Conservation (phyloP, 2,797 vertebrate species). For the Limnodromus scolopaceus region DNA sequence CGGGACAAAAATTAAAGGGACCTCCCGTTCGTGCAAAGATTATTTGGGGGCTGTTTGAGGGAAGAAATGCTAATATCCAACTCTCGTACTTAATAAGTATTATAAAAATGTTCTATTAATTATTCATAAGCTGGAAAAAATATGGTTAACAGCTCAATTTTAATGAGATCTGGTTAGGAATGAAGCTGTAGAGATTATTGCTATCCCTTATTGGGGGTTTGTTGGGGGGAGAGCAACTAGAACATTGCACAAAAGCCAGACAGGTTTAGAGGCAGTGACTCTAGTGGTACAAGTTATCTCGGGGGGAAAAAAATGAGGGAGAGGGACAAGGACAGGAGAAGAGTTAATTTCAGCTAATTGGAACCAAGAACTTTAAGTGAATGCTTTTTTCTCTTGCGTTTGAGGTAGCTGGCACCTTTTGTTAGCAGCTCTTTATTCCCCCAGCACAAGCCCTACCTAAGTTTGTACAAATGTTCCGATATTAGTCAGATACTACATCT, state of each 20-base stretch:
- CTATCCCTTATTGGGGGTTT: neutral
- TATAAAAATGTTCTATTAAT: neutral
- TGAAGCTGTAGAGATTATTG: neutral
- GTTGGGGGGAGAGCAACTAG: neutral
- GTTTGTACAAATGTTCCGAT: neutral
- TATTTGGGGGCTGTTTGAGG: neutral
- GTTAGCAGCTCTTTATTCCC: neutral
- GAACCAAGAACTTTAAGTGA: neutral
- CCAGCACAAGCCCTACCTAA: neutral
- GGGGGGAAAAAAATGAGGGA: neutral
- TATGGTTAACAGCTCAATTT: neutral
- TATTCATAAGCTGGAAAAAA: slow-evolving; percentile 6
- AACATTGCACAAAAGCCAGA: neutral
- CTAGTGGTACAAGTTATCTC: neutral
- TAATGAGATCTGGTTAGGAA: slow-evolving; percentile 24
- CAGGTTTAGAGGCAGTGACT: neutral
- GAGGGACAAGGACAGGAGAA: neutral
- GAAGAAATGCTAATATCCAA: neutral
- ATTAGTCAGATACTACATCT: neutral
- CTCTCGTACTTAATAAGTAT: neutral
- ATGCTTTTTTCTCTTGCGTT: neutral
- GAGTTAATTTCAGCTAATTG: neutral
- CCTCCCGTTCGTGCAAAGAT: neutral
- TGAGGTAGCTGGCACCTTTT: neutral
- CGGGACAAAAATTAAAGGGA: neutral